phyloP scores from a whole-genome alignment of 2,888 invertebrate genomes.

The Dioctria rufipes region DNA sequence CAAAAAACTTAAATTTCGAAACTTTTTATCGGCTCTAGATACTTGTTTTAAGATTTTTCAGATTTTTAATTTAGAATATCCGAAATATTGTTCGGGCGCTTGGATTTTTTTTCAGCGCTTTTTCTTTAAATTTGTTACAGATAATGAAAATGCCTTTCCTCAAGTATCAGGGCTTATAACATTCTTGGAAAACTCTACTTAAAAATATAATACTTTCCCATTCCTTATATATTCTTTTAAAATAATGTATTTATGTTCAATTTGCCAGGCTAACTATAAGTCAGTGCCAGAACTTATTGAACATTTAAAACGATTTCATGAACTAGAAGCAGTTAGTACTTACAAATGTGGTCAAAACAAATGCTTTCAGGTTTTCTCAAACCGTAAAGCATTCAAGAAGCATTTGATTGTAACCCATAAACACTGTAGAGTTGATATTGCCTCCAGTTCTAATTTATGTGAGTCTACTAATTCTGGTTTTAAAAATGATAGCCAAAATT shows the following conservation, averaged over 20 bases:
- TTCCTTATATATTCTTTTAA: neutral
- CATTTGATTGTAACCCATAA: neutral
- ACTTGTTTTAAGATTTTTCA: slow-evolving; percentile 18
- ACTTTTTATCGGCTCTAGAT: slow-evolving; percentile 3
- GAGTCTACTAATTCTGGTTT: neutral
- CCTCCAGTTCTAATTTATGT: neutral
- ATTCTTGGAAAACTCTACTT: neutral
- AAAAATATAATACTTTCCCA: neutral
- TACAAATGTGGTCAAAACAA: neutral
- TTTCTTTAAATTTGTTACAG: neutral
- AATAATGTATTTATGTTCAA: slow-evolving; percentile 4
- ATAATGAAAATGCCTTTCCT: slow-evolving; percentile 10
- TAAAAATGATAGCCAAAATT: neutral
- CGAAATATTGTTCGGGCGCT: neutral
- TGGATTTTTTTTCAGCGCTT: slow-evolving; percentile 9
- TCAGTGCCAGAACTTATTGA: neutral
- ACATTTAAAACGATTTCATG: slow-evolving; percentile 3
- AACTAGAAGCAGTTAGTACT: neutral
- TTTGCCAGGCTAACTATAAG: neutral
- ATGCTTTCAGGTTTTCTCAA: neutral
- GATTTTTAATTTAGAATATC: slow-evolving; percentile 17
- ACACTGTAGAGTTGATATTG: neutral
- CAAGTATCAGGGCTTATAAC: slow-evolving; percentile 24
- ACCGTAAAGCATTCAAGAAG: neutral
- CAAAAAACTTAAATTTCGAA: neutral